Percentiles rank a stretch among this genome's conserved stretches.
Evolutionary conservation across 2,888 invertebrate genomes (phyloP).

Genomic region (Cheilosia soror): DNA sequence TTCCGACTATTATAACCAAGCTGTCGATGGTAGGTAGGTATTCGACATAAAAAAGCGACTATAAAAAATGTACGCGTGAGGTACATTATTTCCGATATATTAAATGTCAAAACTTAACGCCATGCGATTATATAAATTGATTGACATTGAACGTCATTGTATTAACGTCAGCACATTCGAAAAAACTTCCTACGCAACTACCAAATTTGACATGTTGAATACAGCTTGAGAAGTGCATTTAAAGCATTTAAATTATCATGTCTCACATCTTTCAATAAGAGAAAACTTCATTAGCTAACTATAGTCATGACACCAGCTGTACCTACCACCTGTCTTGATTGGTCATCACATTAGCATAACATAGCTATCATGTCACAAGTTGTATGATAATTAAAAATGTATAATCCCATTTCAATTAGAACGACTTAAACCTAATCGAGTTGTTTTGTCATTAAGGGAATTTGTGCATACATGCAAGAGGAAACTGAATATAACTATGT

Average conservation of each 20-base stretch:
- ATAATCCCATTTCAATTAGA: slow-evolving; percentile 58
- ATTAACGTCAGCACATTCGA: neutral
- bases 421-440: slow-evolving; percentile 42
- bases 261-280: slow-evolving; percentile 17
- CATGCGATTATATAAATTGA: neutral
- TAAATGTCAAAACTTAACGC: neutral
- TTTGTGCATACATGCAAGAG: neutral
- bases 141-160: neutral
- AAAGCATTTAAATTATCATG: slow-evolving; percentile 15
- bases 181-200: slow-evolving; percentile 13
- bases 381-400: slow-evolving; percentile 42
- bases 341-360: slow-evolving; percentile 42
- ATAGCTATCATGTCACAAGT: slow-evolving; percentile 18
- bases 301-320: slow-evolving; percentile 39
- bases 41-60: too few species aligned
- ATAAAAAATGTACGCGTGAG: neutral
- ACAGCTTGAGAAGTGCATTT: slow-evolving; percentile 14
- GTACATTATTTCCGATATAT: neutral
- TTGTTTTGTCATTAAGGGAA: slow-evolving; percentile 38
- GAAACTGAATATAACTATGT: neutral
- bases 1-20: neutral
- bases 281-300: slow-evolving; percentile 33
- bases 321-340: slow-evolving; percentile 5
- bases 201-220: slow-evolving; percentile 26
- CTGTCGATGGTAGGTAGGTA: too few species aligned